Base-by-base conservation (phyloP, 2,888 invertebrate species). In the Sepiola atlantica region DNA sequence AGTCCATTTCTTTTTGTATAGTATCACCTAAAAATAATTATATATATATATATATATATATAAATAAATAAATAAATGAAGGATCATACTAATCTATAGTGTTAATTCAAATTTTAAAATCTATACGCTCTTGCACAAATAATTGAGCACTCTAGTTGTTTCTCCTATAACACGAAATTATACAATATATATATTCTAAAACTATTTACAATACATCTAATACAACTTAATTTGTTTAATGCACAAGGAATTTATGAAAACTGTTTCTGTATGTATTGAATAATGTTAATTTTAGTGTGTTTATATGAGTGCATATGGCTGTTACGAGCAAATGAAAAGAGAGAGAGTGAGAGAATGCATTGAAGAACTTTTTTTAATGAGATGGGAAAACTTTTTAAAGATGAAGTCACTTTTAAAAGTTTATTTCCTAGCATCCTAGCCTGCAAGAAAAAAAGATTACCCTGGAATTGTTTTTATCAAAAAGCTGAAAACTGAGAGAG, bases 401-500 rank as follows among this genome's bases (percentile, higher is more conserved):
- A 77, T 12, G 28, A 77, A 77, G 2, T 77, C n/a, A 77, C 77
- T n/a, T 12, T 77, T 77, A 12, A 77, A n/a, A 77, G 1, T 32
- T 77, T 77, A 77, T 77, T 32, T n/a, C n/a, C n/a, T 77, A 32
- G n/a, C 24, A 28, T 32, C 12, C 28, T 28, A 92, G 92, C 35
- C 92, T 92, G 92, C 35, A 45, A 55, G 35, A 92, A 92, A 92
- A 92, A 8, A 35, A 16, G 10, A 92, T 54, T 54, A 92, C 28
- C 55, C 92, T 54, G 54, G n/a, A 92, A 54, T 32, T 92, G 92
- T 57, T 91, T 92, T 92, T 6, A 61, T 28, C 57, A 55, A 94
- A 45, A 90, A 94, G 35, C 54, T 55, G 55, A 28, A 90, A 35
- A 94, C 45, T 8, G 14, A 28, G 21, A 93, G 32, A 55, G 10